A percentile compares a stretch with the other conserved stretches of the same genome.
Conservation (phyloP, 1,140 invertebrate species). For the Lordiphosa collinella region DNA sequence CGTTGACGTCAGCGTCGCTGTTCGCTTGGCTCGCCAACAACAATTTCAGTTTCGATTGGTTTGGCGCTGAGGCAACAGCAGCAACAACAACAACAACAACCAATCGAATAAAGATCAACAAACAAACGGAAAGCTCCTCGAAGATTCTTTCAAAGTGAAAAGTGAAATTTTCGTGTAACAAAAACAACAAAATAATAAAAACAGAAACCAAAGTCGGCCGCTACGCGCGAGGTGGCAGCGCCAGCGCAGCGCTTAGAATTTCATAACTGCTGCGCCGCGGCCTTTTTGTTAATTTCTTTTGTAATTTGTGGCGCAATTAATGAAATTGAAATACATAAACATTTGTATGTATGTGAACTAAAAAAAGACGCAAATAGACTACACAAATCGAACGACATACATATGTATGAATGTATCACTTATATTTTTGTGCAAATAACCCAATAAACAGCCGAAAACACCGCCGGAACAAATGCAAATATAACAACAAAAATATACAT, state of each 20-base stretch:
- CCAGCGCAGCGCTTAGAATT: slow-evolving; percentile 21
- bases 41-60: slow-evolving; percentile 46
- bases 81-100: slow-evolving; percentile 27
- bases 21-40: slow-evolving; percentile 29
- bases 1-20: slow-evolving; percentile 18
- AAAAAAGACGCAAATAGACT: slow-evolving; percentile 36
- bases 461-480: slow-evolving; percentile 42
- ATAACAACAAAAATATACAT: slow-evolving; percentile 40
- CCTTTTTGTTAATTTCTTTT: slow-evolving; percentile 43
- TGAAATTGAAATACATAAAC: slow-evolving; percentile 56
- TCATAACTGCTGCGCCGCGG: slow-evolving; percentile 38
- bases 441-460: slow-evolving; percentile 48
- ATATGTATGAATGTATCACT: slow-evolving; percentile 7
- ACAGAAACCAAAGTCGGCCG: slow-evolving; percentile 14
- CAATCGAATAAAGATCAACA: slow-evolving; percentile 12
- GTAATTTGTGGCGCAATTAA: slow-evolving; percentile 55
- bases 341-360: slow-evolving; percentile 25
- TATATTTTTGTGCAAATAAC: slow-evolving; percentile 20
- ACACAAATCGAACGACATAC: slow-evolving; percentile 7
- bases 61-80: slow-evolving; percentile 18
- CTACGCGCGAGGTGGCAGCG: neutral
- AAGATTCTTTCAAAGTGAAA: slow-evolving; percentile 39
- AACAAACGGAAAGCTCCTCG: slow-evolving; percentile 38
- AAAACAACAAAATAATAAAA: slow-evolving; percentile 9
- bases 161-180: slow-evolving; percentile 44